phyloP scores from a whole-genome alignment of 2,113 vertebrate genomes.

The Melanostigma gelatinosum region DNA sequence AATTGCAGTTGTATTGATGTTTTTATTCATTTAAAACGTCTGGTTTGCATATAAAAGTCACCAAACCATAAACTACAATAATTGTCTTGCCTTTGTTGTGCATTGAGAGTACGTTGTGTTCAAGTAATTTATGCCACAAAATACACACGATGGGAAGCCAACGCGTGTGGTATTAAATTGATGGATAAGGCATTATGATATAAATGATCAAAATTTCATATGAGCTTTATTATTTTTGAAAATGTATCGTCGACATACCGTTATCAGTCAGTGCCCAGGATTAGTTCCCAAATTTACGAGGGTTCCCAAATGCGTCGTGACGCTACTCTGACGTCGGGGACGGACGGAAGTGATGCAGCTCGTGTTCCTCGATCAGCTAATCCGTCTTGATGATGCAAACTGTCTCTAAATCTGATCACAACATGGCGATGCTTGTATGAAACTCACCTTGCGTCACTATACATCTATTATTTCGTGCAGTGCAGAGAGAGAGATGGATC shows the following conservation, averaged over 20 bases:
- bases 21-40: neutral
- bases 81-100: neutral
- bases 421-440: neutral
- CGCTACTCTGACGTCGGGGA: slow-evolving; percentile 28
- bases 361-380: slow-evolving; percentile 31
- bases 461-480: neutral
- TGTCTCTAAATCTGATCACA: slow-evolving; percentile 14
- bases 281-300: slow-evolving; percentile 13
- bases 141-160: neutral
- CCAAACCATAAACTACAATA: neutral
- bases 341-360: slow-evolving; percentile 62
- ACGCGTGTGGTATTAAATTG: neutral
- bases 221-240: neutral
- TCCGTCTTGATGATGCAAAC: slow-evolving; percentile 44
- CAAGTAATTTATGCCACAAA: neutral
- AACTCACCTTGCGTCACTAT: neutral
- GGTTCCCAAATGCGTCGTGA: slow-evolving; percentile 43
- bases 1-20: neutral
- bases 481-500: slow-evolving; percentile 76
- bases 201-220: neutral
- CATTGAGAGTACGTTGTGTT: neutral
- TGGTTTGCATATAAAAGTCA: neutral
- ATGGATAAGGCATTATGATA: too few species aligned
- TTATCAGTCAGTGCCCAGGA: neutral
- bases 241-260: neutral